phyloP scores from a whole-genome alignment of 2,888 invertebrate species.

The Silvanus unidentatus region DNA sequence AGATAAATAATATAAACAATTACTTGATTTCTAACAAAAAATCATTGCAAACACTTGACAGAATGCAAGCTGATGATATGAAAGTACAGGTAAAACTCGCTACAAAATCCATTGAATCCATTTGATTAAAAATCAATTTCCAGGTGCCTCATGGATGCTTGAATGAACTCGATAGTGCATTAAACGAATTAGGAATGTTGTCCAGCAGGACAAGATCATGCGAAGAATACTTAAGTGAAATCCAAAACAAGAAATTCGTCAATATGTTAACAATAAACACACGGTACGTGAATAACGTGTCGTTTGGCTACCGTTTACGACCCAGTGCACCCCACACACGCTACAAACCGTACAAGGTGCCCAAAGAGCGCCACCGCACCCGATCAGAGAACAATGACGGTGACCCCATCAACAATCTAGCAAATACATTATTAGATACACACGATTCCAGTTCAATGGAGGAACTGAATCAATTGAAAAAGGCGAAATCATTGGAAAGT shows the following conservation, averaged over 20 bases:
- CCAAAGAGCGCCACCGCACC: conserved; percentile 54
- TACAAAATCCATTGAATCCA: conserved; percentile 58
- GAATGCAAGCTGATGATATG: too few relatives aligned
- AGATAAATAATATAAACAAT: too few relatives aligned
- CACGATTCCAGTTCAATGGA: conserved; percentile 30
- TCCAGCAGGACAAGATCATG: conserved; percentile 55
- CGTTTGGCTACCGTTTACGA: conserved; percentile 54
- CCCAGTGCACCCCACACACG: conserved; percentile 49
- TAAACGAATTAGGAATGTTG: conserved; percentile 58
- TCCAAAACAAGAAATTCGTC: conserved; percentile 39
- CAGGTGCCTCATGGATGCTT: conserved; percentile 25
- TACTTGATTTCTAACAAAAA: too few relatives aligned
- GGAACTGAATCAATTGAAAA: conserved; percentile 47
- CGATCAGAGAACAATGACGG: conserved; percentile 59
- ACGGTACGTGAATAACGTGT: conserved; percentile 58
- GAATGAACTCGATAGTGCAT: conserved; percentile 54
- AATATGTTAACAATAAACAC: conserved; percentile 51
- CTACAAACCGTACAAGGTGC: conserved; percentile 55
- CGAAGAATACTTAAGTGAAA: conserved; percentile 53
- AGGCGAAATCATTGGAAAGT: conserved; percentile 59
- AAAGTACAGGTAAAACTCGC: conserved; percentile 51
- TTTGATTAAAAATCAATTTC: conserved; percentile 8
- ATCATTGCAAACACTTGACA: too few relatives aligned
- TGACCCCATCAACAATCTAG: conserved; percentile 28
- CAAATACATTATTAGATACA: conserved; percentile 33